phyloP scores from a whole-genome alignment of 2,797 vertebrate species.

The Synaphobranchus kaupii region DNA sequence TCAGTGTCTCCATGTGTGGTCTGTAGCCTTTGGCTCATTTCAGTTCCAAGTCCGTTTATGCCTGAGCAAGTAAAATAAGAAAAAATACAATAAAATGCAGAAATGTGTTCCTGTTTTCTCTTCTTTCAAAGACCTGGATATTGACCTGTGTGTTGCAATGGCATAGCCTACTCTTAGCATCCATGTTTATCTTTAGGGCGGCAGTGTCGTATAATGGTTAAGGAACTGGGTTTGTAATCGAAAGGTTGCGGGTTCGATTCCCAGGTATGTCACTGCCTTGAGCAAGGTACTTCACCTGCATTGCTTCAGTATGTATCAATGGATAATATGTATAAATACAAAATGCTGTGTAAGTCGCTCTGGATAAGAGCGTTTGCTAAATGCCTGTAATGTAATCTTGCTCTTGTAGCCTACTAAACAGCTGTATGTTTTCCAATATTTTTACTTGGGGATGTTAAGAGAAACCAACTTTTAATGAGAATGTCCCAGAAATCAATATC shows the following conservation, averaged over 20 bases:
- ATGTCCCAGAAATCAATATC: not conserved
- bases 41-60: constrained; percentile 46
- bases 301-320: too few species aligned
- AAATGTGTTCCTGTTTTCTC: not conserved
- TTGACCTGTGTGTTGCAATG: too few species aligned
- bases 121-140: not conserved
- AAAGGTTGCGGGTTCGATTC: too few species aligned
- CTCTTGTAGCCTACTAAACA: not conserved
- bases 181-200: not conserved
- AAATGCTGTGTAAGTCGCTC: too few species aligned
- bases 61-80: not conserved
- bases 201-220: too few species aligned
- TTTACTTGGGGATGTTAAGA: not conserved
- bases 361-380: too few species aligned
- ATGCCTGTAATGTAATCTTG: too few species aligned
- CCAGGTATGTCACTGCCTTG: too few species aligned
- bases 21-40: constrained; percentile 62
- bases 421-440: not conserved
- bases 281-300: too few species aligned
- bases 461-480: not conserved
- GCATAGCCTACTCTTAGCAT: not conserved
- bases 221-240: too few species aligned
- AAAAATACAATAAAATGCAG: not conserved
- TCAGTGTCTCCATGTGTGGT: constrained; percentile 56
- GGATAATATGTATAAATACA: too few species aligned